These are phyloP conservation scores for Eubasilissa splendida DNA, from an alignment of 2,888 invertebrate genomes.

Conservation along the genomic window DNA sequence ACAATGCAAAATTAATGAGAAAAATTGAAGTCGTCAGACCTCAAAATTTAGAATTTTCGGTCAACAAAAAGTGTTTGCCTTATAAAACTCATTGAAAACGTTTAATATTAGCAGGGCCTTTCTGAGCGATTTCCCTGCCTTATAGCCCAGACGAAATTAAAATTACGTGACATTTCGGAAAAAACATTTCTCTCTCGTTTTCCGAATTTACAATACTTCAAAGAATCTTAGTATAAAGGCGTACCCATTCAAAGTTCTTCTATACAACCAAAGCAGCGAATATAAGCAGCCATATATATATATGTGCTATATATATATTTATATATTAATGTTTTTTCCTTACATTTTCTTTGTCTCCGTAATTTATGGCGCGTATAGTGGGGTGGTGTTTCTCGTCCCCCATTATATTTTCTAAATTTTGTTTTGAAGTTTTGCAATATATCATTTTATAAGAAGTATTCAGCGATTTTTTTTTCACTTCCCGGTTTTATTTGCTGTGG, in stretches of 20 bases:
- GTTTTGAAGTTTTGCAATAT: conserved; percentile 2
- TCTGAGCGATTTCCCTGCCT: conserved; percentile 23
- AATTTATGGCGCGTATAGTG: conserved; percentile 9
- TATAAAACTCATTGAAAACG: conserved; percentile 14
- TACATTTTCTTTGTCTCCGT: conserved; percentile 31
- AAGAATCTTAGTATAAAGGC: conserved; percentile 25
- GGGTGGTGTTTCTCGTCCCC: neutral
- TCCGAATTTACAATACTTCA: conserved; percentile 22
- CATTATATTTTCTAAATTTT: conserved; percentile 1
- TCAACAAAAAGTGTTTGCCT: neutral
- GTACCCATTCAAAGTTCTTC: conserved; percentile 6
- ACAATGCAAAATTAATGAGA: too few relatives aligned
- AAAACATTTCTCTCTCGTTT: conserved; percentile 24
- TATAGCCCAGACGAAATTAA: conserved; percentile 16
- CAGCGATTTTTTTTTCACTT: neutral
- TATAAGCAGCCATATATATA: neutral
- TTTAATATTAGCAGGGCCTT: conserved; percentile 1
- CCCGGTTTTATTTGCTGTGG: neutral
- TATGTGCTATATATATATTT: too few relatives aligned
- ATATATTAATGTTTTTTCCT: conserved; percentile 12
- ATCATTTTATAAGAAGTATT: neutral
- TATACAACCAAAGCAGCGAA: neutral
- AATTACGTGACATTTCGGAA: conserved; percentile 24
- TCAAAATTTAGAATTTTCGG: too few relatives aligned
- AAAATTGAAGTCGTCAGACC: too few relatives aligned